phyloP scores from a whole-genome alignment of 1,140 invertebrate genomes.

The Stegodyphus dumicola region DNA sequence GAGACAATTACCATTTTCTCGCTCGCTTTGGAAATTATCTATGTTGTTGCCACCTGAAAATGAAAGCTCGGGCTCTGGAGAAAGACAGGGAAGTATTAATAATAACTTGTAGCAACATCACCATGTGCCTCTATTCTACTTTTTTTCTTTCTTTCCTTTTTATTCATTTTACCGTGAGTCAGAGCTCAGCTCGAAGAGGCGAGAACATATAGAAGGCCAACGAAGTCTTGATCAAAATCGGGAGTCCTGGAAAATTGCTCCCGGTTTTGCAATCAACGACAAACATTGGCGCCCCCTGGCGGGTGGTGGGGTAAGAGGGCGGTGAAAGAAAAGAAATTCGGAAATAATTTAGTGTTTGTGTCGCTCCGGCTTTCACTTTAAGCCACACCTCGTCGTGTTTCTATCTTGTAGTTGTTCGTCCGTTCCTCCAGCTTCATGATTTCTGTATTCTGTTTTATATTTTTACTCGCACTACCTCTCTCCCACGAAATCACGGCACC shows the following conservation, averaged over 20 bases:
- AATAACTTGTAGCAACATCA: background rate
- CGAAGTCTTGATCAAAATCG: conserved; percentile 36
- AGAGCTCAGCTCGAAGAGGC: background rate
- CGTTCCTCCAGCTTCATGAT: background rate
- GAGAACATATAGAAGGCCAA: background rate
- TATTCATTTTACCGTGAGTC: background rate
- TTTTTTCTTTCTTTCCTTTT: background rate
- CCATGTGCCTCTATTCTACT: background rate
- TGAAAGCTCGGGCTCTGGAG: no score
- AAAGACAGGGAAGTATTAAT: no score
- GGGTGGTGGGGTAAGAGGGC: no score
- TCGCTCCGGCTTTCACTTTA: conserved; percentile 38
- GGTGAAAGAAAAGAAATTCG: conserved; percentile 25
- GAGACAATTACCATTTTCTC: conserved; percentile 27
- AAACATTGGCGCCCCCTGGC: background rate
- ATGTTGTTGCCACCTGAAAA: background rate
- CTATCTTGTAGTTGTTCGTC: background rate
- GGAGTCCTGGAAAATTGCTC: conserved; percentile 44
- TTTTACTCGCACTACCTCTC: background rate
- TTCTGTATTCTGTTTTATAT: background rate
- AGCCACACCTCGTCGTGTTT: conserved; percentile 14
- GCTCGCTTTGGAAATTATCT: background rate
- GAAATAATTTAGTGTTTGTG: conserved; percentile 59
- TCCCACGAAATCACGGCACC: background rate
- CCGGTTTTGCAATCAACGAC: conserved; percentile 39